phyloP scores from a whole-genome alignment of 2,113 vertebrate genomes.

The Piprites chloris region DNA sequence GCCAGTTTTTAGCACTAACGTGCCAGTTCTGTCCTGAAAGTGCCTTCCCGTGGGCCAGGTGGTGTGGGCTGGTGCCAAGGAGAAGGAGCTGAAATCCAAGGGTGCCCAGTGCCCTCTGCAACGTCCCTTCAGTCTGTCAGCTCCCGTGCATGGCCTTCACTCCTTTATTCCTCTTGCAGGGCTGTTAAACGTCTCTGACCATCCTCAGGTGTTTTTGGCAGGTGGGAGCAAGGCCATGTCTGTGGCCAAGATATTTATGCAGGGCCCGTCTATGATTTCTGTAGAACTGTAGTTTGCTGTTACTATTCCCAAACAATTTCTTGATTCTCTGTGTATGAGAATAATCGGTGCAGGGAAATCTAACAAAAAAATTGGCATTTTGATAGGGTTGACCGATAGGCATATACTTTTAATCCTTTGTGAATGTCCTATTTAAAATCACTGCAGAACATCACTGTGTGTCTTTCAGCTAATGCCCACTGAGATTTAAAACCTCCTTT shows the following conservation, averaged over 20 bases:
- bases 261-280: not conserved
- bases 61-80: not conserved
- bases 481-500: constrained; percentile 53
- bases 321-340: not conserved
- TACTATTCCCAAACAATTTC: not conserved
- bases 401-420: not conserved
- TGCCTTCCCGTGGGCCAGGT: not conserved
- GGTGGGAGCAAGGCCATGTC: not conserved
- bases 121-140: not conserved
- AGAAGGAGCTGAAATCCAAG: not conserved
- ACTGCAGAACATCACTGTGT: not conserved
- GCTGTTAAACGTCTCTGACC: not conserved
- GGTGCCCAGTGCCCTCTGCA: not conserved
- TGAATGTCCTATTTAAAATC: constrained; percentile 42
- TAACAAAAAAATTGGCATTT: not conserved
- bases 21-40: not conserved
- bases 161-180: not conserved
- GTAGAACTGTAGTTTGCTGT: rapidly evolving
- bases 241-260: not conserved
- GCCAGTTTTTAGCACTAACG: rapidly evolving
- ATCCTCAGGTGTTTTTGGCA: not conserved
- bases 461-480: constrained; percentile 30
- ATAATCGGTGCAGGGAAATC: not conserved
- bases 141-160: rapidly evolving
- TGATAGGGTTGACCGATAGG: not conserved